These are phyloP conservation scores for Chionis minor DNA, from an alignment of 2,113 vertebrate species.

Conservation along the genomic window DNA sequence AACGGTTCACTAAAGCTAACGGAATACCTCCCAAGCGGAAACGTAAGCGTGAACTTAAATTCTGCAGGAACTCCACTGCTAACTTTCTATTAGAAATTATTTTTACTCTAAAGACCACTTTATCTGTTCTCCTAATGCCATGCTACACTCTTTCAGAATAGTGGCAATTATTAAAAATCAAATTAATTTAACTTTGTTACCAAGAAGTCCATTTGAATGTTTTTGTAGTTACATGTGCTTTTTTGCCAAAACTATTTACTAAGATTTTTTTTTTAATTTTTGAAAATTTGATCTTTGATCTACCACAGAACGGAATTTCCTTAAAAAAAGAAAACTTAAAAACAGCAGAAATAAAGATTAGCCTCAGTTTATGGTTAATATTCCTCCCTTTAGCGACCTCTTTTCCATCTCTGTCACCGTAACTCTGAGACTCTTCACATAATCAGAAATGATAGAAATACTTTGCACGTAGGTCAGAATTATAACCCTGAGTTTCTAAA, in stretches of 20 bases:
- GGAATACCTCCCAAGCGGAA: background rate
- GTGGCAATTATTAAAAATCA: background rate
- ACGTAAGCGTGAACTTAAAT: background rate
- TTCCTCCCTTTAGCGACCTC: background rate
- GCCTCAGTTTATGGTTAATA: background rate
- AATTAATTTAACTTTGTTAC: background rate
- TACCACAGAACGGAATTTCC: background rate
- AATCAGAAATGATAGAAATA: background rate
- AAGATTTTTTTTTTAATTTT: background rate
- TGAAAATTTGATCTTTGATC: background rate
- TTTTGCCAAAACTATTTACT: background rate
- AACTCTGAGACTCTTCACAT: background rate
- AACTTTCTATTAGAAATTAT: background rate
- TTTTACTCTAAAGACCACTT: background rate
- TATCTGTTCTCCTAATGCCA: background rate
- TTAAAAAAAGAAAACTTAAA: background rate
- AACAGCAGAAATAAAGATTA: background rate
- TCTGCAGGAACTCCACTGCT: background rate
- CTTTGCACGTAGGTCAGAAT: conserved; percentile 3
- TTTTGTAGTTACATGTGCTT: background rate
- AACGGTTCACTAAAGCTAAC: background rate
- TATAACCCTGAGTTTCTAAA: conserved; percentile 46
- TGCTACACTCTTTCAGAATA: background rate
- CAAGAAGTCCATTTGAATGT: background rate
- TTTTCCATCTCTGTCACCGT: background rate